Percentiles rank a stretch among this genome's conserved stretches.
Conservation (phyloP, 2,888 invertebrate genomes). For the Penaeus monodon region DNA sequence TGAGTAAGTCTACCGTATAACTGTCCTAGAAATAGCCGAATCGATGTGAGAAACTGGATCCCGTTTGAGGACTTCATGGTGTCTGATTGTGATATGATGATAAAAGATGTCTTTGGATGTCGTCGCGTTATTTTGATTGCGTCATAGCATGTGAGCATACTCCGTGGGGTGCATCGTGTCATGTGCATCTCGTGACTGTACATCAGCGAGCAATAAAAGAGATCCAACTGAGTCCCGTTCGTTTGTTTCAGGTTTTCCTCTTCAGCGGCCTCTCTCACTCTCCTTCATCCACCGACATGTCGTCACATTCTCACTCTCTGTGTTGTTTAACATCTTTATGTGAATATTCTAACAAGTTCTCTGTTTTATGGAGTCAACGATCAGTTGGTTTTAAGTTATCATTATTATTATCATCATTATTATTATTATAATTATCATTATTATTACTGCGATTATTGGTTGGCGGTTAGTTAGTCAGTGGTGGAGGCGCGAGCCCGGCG, state of each 20-base stretch:
- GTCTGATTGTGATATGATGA: too few species aligned
- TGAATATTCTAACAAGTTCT: conserved; percentile 29
- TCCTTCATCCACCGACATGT: conserved; percentile 20
- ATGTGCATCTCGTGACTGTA: too few species aligned
- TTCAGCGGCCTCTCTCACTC: not conserved
- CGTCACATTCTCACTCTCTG: conserved; percentile 23
- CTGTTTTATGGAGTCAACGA: conserved; percentile 32
- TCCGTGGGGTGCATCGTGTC: too few species aligned
- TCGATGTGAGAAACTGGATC: too few species aligned
- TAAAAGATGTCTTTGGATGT: too few species aligned
- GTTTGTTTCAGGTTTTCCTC: conserved; percentile 12
- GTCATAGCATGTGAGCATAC: too few species aligned
- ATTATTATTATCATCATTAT: conserved; percentile 25
- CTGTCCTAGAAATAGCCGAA: too few species aligned
- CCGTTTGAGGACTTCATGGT: too few species aligned
- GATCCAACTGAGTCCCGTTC: not conserved
- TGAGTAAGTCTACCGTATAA: conserved; percentile 63
- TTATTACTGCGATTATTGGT: conserved; percentile 31
- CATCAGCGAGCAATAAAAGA: not conserved
- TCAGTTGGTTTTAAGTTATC: conserved; percentile 18
- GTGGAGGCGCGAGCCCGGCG: conserved; percentile 4
- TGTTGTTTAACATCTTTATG: conserved; percentile 27
- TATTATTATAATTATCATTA: conserved; percentile 42
- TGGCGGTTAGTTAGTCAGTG: conserved; percentile 19
- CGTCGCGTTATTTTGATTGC: too few species aligned